Evolutionary conservation across 2,888 invertebrate genomes (phyloP).

Genomic region (Gymnosoma rotundatum): DNA sequence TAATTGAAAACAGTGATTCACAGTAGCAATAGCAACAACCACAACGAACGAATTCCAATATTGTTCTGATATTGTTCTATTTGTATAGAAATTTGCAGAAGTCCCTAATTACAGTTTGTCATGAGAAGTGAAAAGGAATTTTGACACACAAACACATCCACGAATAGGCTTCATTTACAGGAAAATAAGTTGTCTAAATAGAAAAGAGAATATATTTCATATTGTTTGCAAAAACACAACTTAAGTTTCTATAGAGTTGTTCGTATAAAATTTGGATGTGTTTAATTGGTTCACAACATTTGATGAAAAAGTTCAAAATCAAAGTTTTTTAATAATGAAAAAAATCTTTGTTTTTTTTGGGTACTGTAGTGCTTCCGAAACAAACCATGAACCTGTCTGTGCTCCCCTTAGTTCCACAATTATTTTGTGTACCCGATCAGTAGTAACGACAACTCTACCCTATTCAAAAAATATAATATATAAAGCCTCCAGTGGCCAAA

Average conservation of each 20-base stretch:
- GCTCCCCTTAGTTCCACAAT: no score
- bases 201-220: slow-evolving; percentile 17
- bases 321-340: no score
- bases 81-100: slow-evolving; percentile 24
- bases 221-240: neutral
- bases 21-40: slow-evolving; percentile 6
- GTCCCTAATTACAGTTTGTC: slow-evolving; percentile 68
- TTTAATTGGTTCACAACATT: neutral
- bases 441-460: no score
- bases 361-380: no score
- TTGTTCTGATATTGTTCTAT: slow-evolving; percentile 25
- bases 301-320: no score
- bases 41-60: neutral
- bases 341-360: no score
- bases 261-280: neutral
- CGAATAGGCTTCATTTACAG: neutral
- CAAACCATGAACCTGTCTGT: no score
- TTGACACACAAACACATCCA: slow-evolving; percentile 1
- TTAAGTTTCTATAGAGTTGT: neutral
- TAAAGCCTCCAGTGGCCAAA: no score
- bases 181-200: slow-evolving; percentile 28
- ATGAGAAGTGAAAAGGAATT: slow-evolving; percentile 63
- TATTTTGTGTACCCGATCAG: no score
- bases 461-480: no score
- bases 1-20: slow-evolving; percentile 44